A percentile compares a stretch with the other conserved stretches of the same genome.
Evolutionary conservation across 1,140 invertebrate species (phyloP).

Genomic region (Dolichoris vasculosae): DNA sequence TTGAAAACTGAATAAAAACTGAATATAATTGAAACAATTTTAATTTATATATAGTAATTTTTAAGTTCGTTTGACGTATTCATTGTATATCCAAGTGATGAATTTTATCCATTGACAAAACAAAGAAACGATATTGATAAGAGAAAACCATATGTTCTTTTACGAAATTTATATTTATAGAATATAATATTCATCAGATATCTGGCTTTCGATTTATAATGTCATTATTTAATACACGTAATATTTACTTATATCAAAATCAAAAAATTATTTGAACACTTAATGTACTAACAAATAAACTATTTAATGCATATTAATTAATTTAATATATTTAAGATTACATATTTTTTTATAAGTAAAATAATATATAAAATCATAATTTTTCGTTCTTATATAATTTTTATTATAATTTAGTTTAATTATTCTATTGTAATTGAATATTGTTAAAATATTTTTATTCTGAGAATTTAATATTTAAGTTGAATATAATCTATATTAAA

Average conservation of each 20-base stretch:
- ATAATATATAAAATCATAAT: not conserved
- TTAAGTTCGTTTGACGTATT: not conserved
- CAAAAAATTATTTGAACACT: not conserved
- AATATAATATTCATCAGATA: not conserved
- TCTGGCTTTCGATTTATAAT: not conserved
- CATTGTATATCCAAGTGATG: conserved; percentile 5
- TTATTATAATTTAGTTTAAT: too few species aligned
- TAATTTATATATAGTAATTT: not conserved
- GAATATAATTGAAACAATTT: not conserved
- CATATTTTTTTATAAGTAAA: not conserved
- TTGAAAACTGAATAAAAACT: not conserved
- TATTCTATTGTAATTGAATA: too few species aligned
- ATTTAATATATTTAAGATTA: not conserved
- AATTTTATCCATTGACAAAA: not conserved
- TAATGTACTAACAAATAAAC: not conserved
- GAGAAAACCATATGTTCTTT: not conserved
- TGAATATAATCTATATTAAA: too few species aligned
- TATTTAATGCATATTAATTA: not conserved
- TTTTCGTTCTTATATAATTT: not conserved
- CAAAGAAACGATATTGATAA: conserved; percentile 9
- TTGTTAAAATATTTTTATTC: too few species aligned
- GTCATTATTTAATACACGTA: not conserved
- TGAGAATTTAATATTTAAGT: too few species aligned
- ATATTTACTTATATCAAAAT: not conserved
- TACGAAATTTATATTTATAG: not conserved